Evolutionary conservation across 2,113 vertebrate species (phyloP), one percentile per base, ranked within the genome.

Genomic region (Limnothrissa miodon): DNA sequence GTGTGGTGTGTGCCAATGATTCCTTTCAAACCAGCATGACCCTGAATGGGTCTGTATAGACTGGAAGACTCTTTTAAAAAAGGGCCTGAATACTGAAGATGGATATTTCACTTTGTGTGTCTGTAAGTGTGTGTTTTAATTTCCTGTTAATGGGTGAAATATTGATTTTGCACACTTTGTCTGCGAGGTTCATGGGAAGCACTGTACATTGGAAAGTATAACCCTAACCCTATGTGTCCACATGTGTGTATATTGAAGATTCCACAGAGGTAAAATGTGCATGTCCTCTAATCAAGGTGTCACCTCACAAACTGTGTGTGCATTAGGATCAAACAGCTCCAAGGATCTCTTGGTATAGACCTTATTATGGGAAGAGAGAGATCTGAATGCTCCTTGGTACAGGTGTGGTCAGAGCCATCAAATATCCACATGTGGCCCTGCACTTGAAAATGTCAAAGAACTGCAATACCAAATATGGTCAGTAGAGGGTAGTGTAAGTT

Each of bases 371-470:
- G 13, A 17, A 33, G 62, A 33, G 29, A 74, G 66, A 4, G 10
- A 74, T 36, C 36, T 36, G 66, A 36, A 11, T 4, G 33, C 2
- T 74, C 29, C 36, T 17, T 15, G 66, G 13, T 36, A 29, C 66
- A 74, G 66, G 29, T 74, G 66, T n/a, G n/a, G n/a, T 74, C 66
- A 74, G 66, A 74, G 15, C 66, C 29, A 74, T 62, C 8, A 74
- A 74, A 74, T 19, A 74, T 36, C 66, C 13, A 23, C 51, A 23
- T 56, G 51, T 6, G 51, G 21, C 23, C 23, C 19, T 5, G 51
- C 21, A 19, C 21, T 23, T 74, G 25, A 66, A 66, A 66, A 66
- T 66, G 66, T 0, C 29, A 15, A 29, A 74, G 29, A 29, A 36
- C 13, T 74, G 66, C 66, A 74, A 33, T 33, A 36, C 33, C 8